Percentiles rank a stretch among this genome's conserved stretches.
phyloP scores from a whole-genome alignment of 2,888 invertebrate species.

The Hyposoter dolosus region DNA sequence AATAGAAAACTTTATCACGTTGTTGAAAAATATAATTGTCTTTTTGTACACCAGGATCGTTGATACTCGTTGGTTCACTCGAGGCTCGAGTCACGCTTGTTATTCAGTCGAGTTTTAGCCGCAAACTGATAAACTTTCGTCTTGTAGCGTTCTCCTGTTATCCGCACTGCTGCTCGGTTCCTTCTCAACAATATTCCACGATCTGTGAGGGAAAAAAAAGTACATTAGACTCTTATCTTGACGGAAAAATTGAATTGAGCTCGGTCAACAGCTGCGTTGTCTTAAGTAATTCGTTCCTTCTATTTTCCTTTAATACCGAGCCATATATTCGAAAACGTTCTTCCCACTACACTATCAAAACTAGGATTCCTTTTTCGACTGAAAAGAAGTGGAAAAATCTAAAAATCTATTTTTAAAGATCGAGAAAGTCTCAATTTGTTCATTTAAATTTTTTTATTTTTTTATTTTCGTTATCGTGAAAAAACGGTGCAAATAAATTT shows the following conservation, averaged over 20 bases:
- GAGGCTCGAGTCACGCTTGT: background rate
- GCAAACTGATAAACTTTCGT: constrained; percentile 28
- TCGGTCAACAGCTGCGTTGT: constrained; percentile 11
- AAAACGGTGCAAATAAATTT: background rate
- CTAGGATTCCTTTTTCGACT: background rate
- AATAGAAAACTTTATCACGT: background rate
- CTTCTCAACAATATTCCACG: constrained; percentile 1
- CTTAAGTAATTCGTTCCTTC: background rate
- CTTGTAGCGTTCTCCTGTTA: background rate
- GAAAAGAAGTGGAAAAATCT: background rate
- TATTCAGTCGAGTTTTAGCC: background rate
- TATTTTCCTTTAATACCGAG: background rate
- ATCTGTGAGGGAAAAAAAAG: constrained; percentile 15
- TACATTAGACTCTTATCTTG: constrained; percentile 28
- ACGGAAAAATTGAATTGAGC: background rate
- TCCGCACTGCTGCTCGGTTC: background rate
- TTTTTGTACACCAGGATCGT: background rate
- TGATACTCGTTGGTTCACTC: background rate
- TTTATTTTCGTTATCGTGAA: background rate
- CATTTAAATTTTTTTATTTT: background rate
- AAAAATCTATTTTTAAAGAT: too few relatives aligned
- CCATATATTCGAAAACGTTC: too few relatives aligned
- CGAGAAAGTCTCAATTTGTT: background rate
- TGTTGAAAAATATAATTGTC: background rate
- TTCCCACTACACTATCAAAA: background rate